Base-by-base conservation (phyloP, 2,797 vertebrate genomes). In the Thunnus albacares region DNA sequence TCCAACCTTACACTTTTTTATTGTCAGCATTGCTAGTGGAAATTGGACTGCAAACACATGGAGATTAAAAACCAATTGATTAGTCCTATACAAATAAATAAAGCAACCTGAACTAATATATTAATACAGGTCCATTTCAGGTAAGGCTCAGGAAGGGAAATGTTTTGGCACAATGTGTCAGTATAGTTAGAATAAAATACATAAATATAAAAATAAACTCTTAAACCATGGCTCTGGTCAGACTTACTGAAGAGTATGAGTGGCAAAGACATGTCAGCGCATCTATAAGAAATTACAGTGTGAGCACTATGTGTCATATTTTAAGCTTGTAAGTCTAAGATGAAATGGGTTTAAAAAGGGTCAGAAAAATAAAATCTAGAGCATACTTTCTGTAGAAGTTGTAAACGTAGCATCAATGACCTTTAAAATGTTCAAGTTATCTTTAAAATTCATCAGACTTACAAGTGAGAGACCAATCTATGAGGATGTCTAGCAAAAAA, bases 161-260 rank as follows among this genome's bases (percentile, higher is more conserved):
- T 26, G 41, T 78, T 82, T 84, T 87, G 91, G 86, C 81, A 90
- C 85, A 85, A 30, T 77, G 28, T 64, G 35, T 74, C 60, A 80
- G 52, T 77, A 41, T 53, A n/a, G 6, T 60, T 55, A 68, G 28
- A 76, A 41, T 79, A 79, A 89, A 87, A 87, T 79, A 59, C 12
- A 84, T 77, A 65, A 49, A 83, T 88, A 85, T 52, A 85, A 81
- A 51, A 88, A 86, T 81, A 86, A 75, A 59, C 65, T 70, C 22
- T 26, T 24, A 63, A 79, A 63, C 41, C 30, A 77, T 45, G 12
- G 11, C 28, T 59, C n/a, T 64, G 49, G 33, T 84, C 22, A 66
- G 68, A 79, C 79, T 47, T 81, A 77, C 64, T 14, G 2, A 60
- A 7, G 17, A 59, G 38, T 20, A 63, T 18, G n/a, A 71, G n/a